Percentiles rank a stretch among this genome's conserved stretches.
These are phyloP conservation scores for Drosophila mercatorum DNA, from an alignment of 2,888 invertebrate genomes.

Conservation along the genomic window DNA sequence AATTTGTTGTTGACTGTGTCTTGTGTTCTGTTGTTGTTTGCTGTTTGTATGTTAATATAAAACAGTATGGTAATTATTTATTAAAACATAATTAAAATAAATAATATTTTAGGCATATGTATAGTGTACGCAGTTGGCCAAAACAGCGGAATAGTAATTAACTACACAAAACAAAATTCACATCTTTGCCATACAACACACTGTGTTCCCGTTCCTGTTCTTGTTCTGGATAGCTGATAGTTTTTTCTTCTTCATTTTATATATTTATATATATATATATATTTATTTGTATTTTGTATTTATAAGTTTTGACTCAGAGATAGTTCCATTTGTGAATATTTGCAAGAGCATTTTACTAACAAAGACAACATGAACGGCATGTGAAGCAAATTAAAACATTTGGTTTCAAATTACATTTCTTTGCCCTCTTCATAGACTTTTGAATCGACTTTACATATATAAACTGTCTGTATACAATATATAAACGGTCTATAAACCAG, in stretches of 20 bases:
- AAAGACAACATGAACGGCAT: constrained; percentile 49
- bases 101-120: constrained; percentile 71
- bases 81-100: constrained; percentile 79
- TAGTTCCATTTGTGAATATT: constrained; percentile 31
- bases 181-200: constrained; percentile 39
- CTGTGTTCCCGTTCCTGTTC: constrained; percentile 16
- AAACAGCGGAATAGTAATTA: constrained; percentile 55
- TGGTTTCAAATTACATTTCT: constrained; percentile 25
- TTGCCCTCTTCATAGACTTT: constrained; percentile 29
- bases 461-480: constrained; percentile 15
- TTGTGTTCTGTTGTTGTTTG: constrained; percentile 49
- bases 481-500: constrained; percentile 35
- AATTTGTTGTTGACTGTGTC: constrained; percentile 46
- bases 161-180: constrained; percentile 52
- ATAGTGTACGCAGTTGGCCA: constrained; percentile 61
- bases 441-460: constrained; percentile 30
- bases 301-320: constrained; percentile 26
- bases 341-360: constrained; percentile 43
- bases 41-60: constrained; percentile 56
- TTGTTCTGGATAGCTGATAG: constrained; percentile 22
- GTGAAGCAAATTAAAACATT: constrained; percentile 56
- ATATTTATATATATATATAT: constrained; percentile 1
- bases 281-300: constrained; percentile 10
- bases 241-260: constrained; percentile 5
- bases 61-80: constrained; percentile 78